A percentile compares a stretch with the other conserved stretches of the same genome.
These are phyloP conservation scores for Procambarus clarkii DNA, from an alignment of 1,140 invertebrate species.

Conservation along the genomic window DNA sequence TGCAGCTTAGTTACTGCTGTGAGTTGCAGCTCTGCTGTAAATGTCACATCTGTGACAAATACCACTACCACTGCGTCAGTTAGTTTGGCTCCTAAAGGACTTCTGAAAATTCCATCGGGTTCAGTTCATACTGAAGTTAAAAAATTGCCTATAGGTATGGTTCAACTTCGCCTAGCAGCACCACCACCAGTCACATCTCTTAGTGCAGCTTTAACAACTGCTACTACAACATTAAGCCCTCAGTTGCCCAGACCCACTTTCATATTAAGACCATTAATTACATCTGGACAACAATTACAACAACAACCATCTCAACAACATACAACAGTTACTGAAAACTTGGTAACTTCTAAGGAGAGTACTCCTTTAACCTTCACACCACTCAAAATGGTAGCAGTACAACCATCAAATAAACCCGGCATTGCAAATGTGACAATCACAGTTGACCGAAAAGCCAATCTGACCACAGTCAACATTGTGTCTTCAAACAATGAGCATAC, in stretches of 20 bases:
- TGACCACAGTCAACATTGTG: constrained; percentile 65
- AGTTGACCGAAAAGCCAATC: constrained; percentile 68
- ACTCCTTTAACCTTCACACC: constrained; percentile 47
- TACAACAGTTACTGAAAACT: constrained; percentile 25
- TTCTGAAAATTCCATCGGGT: constrained; percentile 57
- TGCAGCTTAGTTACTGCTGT: constrained; percentile 6
- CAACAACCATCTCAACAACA: constrained; percentile 31
- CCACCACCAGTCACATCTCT: neutral
- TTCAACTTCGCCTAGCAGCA: constrained; percentile 37
- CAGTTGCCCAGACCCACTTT: constrained; percentile 49
- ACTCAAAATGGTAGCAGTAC: constrained; percentile 59
- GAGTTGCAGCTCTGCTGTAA: constrained; percentile 7
- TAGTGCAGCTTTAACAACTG: constrained; percentile 3
- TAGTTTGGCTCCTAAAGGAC: constrained; percentile 38
- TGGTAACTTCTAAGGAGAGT: constrained; percentile 28
- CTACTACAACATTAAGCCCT: constrained; percentile 19
- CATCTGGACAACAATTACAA: constrained; percentile 17
- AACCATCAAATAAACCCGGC: constrained; percentile 51
- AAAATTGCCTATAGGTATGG: constrained; percentile 51
- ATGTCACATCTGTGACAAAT: neutral
- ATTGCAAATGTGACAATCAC: constrained; percentile 69
- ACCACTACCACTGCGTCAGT: constrained; percentile 37
- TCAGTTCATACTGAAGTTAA: constrained; percentile 33
- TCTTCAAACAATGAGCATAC: constrained; percentile 71
- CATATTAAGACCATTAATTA: constrained; percentile 50